Base-by-base conservation (phyloP, 2,888 invertebrate species). In the Hypsopygia costalis region DNA sequence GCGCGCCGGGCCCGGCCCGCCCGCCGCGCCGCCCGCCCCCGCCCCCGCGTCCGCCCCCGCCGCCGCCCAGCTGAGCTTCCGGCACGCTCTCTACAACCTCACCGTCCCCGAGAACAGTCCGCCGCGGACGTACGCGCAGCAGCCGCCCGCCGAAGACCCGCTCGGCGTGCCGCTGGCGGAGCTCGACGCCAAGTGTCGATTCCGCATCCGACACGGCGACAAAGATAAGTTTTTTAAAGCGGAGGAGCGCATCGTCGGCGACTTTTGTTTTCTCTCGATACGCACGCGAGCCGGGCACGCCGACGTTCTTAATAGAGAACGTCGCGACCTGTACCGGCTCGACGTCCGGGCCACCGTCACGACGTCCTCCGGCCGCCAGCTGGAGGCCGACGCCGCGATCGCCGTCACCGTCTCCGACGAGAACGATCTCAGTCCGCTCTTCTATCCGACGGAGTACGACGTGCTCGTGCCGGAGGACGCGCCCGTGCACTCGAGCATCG, bases 351-450 rank as follows among this genome's bases (percentile, higher is more conserved):
- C 55, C 82, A 91, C 61, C 73, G 91, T 72, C 64, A 85, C 56
- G 90, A 91, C 71, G 77, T 87, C 91, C 52, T 90, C 89, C 61
- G 91, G 91, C 73, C 81, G 87, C 49, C 77, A 88, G 42, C 80
- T 93, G 47, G 94, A 95, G 67, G 91, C 95, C 37, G 94, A 95
- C 66, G 90, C 94, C 7, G 88, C 85, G 22, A 92, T 97, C 28
- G 87, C 91, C 41, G 93, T 97, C 27, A 90, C 90, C 47, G 92
- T 97, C 42, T 86, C 93, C 43, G 97, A 97, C 81, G 94, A 94
- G 41, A 97, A 97, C 83, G 98, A 98, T 78, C 92, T 98, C 51
- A 96, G 94, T 75, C 99, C 99, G 28, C 89, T 98, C 22, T 99
- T 99, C 87, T 96, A 95, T 73, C 95, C 96, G 12, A 94, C 93